Percentiles rank a stretch among this genome's conserved stretches.
These are phyloP conservation scores for Leptothorax acervorum DNA, from an alignment of 2,888 invertebrate genomes.

Conservation along the genomic window DNA sequence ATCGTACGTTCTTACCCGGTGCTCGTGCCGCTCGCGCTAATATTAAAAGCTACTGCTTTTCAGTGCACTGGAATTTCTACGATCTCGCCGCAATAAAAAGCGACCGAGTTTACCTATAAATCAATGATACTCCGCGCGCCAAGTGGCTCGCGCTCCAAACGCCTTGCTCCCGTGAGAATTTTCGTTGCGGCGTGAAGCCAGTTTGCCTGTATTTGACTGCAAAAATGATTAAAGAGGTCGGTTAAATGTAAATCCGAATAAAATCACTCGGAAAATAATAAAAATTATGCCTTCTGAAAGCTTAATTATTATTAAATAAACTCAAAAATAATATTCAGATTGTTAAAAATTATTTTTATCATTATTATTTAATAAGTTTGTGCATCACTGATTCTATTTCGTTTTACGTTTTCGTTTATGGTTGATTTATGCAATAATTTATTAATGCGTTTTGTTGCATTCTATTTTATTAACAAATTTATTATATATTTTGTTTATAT, in stretches of 20 bases:
- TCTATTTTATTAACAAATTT: background rate
- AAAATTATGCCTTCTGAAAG: background rate
- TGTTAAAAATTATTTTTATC: background rate
- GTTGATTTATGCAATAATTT: background rate
- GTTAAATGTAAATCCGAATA: background rate
- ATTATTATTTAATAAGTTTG: background rate
- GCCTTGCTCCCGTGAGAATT: slow-evolving; percentile 2
- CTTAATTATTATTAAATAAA: background rate
- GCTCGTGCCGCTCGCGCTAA: background rate
- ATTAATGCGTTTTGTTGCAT: background rate
- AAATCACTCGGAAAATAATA: background rate
- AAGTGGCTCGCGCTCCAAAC: background rate
- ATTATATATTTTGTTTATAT: background rate
- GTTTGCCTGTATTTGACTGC: background rate
- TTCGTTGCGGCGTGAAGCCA: background rate
- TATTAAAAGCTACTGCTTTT: slow-evolving; percentile 40
- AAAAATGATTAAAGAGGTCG: slow-evolving; percentile 14
- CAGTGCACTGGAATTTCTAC: slow-evolving; percentile 19
- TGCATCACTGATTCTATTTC: background rate
- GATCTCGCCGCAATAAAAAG: slow-evolving; percentile 3
- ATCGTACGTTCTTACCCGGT: background rate
- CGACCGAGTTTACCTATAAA: slow-evolving; percentile 57
- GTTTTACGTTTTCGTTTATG: background rate
- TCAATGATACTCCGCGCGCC: slow-evolving; percentile 33
- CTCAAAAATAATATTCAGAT: background rate